Evolutionary conservation across 2,888 invertebrate genomes (phyloP).

Genomic region (Heliconius hortense): DNA sequence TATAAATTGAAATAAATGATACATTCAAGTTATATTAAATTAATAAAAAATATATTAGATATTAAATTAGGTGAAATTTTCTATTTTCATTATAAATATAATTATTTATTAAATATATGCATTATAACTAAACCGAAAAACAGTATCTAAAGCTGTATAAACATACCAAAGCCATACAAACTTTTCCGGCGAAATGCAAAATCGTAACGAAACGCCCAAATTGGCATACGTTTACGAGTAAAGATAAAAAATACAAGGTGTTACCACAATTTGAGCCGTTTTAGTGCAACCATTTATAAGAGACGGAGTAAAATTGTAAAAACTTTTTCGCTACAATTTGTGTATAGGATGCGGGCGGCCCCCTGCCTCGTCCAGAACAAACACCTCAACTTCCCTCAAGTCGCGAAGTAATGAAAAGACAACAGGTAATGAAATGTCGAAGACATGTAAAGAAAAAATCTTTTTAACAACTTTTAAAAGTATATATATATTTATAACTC

Average conservation of each 20-base stretch:
- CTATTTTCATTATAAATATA: no score
- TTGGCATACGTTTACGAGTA: constrained; percentile 23
- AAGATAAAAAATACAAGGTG: constrained; percentile 26
- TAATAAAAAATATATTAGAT: no score
- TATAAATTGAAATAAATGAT: no score
- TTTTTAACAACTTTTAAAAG: neutral
- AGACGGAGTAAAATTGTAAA: constrained; percentile 28
- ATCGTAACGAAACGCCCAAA: constrained; percentile 9
- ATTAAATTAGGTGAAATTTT: no score
- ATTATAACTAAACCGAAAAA: neutral
- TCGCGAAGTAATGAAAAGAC: constrained; percentile 23
- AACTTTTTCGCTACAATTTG: constrained; percentile 30
- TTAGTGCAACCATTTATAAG: constrained; percentile 25
- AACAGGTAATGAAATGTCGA: no score
- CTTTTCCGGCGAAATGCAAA: constrained; percentile 1
- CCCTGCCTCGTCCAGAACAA: constrained; percentile 14
- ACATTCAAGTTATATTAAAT: no score
- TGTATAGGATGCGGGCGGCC: constrained; percentile 29
- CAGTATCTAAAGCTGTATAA: neutral
- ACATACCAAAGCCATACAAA: neutral
- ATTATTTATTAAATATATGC: no score
- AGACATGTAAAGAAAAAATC: constrained; percentile 14
- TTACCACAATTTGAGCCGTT: constrained; percentile 26
- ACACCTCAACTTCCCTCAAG: constrained; percentile 25
- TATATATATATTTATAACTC: neutral